Base-by-base conservation (phyloP, 2,113 vertebrate species). In the Pontoporia blainvillei region DNA sequence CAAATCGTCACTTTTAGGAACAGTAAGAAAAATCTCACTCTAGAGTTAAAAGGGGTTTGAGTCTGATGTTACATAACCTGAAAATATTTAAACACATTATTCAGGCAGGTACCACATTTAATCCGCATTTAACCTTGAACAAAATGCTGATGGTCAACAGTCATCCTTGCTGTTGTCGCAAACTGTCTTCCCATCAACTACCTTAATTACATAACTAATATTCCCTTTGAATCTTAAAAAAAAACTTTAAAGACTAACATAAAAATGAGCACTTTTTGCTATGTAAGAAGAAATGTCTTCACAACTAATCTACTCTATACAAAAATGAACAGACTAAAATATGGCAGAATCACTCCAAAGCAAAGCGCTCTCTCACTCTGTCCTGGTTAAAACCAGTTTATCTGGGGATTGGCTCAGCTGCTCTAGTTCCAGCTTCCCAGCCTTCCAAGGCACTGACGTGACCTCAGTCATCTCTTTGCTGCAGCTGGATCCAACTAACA, bases 341-440 rank as follows among this genome's bases (percentile, higher is more conserved):
- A 96, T 97, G 97, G 98, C 89, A 97, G 96, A 98, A 98, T 96
- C 96, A 97, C 62, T 0, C 97, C 98, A 98, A 96, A 96, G 97
- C 90, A 96, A 90, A 78, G 97, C 91, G 88, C 97, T 98, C 97
- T 98, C 97, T 98, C 95, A 96, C 97, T 98, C 98, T 98, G 98
- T 98, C 98, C 98, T 98, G 98, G 98, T 98, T 98, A 98, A 98
- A 99, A 99, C 98, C 98, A 98, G 99, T 99, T 99, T 98, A 98
- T 98, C 98, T 98, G 97, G 98, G 97, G 98, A 98, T 98, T 98
- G 98, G 98, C 96, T 98, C 36, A 3, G 98, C 96, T 98, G 97
- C 95, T n/a, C 95, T 95, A 98, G 96, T 98, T 98, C 97, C 98
- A 98, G 97, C 98, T 98, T 99, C 98, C 98, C 98, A 97, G 96